A percentile compares a stretch with the other conserved stretches of the same genome.
These are phyloP conservation scores for Ophonus ardosiacus DNA, from an alignment of 2,888 invertebrate species.

Conservation along the genomic window DNA sequence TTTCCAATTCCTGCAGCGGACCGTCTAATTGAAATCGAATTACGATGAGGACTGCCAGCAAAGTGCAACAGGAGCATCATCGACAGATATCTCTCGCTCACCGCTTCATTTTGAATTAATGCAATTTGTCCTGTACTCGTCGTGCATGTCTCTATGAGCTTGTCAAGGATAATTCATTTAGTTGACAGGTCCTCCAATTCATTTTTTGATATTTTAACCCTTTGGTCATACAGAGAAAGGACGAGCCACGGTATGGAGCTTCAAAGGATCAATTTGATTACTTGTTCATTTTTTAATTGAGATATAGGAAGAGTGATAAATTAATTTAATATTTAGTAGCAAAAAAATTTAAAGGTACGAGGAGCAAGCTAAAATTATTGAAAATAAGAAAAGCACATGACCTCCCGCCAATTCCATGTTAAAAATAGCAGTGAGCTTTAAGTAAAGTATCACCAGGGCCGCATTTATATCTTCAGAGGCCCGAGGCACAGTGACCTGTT, in stretches of 20 bases:
- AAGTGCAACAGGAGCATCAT: constrained; percentile 6
- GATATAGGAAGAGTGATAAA: background rate
- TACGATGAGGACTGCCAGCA: constrained; percentile 3
- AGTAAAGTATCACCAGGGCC: no score
- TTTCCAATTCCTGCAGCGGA: constrained; percentile 1
- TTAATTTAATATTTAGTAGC: background rate
- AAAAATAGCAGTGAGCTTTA: no score
- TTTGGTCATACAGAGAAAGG: background rate
- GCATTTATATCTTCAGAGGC: no score
- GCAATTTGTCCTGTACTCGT: constrained; percentile 32
- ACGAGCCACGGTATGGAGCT: background rate
- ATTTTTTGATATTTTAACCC: constrained; percentile 43
- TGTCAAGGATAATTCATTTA: constrained; percentile 44
- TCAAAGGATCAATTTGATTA: constrained; percentile 36
- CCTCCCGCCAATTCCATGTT: no score
- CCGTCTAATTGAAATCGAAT: constrained; percentile 1
- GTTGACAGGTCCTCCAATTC: constrained; percentile 39
- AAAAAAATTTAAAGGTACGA: background rate
- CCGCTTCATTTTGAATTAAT: constrained; percentile 30
- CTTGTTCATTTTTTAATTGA: constrained; percentile 27
- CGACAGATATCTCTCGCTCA: background rate
- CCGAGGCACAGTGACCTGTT: no score
- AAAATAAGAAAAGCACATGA: no score
- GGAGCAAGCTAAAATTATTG: no score
- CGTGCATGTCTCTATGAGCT: background rate